Conservation (phyloP, 2,797 vertebrate genomes). For the Coregonus sp. region DNA sequence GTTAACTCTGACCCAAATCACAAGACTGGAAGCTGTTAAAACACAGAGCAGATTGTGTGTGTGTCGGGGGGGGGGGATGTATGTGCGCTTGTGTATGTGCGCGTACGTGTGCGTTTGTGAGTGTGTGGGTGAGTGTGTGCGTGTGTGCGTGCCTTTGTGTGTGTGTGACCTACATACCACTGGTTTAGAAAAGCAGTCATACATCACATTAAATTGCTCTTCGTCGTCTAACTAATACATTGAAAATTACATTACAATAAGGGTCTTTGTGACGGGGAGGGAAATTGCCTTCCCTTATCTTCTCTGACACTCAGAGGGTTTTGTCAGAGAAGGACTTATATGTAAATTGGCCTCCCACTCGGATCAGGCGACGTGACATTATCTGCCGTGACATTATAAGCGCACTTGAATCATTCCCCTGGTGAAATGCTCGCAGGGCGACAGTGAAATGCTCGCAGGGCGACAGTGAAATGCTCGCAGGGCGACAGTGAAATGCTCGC, state of each 20-base stretch:
- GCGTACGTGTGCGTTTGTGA: neutral
- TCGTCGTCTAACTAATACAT: conserved; percentile 57
- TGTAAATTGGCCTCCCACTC: conserved; percentile 27
- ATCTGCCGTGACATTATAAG: conserved; percentile 42
- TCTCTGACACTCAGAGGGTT: conserved; percentile 11
- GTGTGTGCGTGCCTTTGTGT: neutral
- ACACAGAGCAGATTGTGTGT: conserved; percentile 72
- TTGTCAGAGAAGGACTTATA: conserved; percentile 31
- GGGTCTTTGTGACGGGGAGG: conserved; percentile 63
- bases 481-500: conserved; percentile 35
- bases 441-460: conserved; percentile 16
- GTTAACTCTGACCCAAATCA: conserved; percentile 82
- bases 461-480: too few relatives aligned
- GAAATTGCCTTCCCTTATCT: conserved; percentile 32
- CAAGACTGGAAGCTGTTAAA: conserved; percentile 75
- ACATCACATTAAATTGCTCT: conserved; percentile 73
- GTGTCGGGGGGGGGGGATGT: too few relatives aligned
- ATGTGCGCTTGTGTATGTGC: conserved; percentile 42
- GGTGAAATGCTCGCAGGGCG: conserved; percentile 4
- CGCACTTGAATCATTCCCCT: conserved; percentile 20
- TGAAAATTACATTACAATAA: conserved; percentile 69
- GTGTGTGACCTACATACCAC: conserved; percentile 78
- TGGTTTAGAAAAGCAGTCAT: conserved; percentile 67
- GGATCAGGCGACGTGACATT: conserved; percentile 44
- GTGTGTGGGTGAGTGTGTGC: neutral